A percentile compares a stretch with the other conserved stretches of the same genome.
phyloP scores from a whole-genome alignment of 2,888 invertebrate species.

The Argyresthia goedartella region DNA sequence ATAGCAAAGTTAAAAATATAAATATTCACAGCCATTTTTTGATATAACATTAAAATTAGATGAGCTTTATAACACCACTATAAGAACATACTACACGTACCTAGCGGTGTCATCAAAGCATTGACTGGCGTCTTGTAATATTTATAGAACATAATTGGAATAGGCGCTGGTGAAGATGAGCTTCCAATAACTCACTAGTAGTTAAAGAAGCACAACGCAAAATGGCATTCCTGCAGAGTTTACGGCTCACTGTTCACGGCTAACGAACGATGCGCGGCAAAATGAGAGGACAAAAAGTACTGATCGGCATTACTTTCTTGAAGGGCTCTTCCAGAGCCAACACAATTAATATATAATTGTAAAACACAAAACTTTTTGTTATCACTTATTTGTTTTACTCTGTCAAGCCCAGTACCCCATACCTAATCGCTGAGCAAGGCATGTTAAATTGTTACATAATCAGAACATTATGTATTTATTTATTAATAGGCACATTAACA shows the following conservation, averaged over 20 bases:
- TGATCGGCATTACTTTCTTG: conserved; percentile 27
- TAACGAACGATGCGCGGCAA: conserved; percentile 31
- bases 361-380: not conserved
- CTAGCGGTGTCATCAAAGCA: conserved; percentile 9
- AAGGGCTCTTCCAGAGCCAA: not conserved
- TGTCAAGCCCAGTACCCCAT: no score
- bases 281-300: conserved; percentile 44
- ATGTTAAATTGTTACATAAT: no score
- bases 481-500: no score
- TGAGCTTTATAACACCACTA: no score
- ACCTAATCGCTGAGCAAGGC: no score
- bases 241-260: conserved; percentile 21
- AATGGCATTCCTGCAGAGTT: conserved; percentile 28
- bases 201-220: conserved; percentile 14
- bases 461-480: no score
- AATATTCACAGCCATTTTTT: not conserved
- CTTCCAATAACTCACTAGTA: conserved; percentile 9
- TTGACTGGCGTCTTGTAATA: conserved; percentile 6
- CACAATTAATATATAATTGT: not conserved
- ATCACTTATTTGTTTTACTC: no score
- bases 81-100: not conserved
- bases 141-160: conserved; percentile 13
- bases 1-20: not conserved
- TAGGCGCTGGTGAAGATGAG: conserved; percentile 7
- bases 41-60: not conserved